Conservation (phyloP, 2,113 vertebrate species). For the Bombycilla garrulus region DNA sequence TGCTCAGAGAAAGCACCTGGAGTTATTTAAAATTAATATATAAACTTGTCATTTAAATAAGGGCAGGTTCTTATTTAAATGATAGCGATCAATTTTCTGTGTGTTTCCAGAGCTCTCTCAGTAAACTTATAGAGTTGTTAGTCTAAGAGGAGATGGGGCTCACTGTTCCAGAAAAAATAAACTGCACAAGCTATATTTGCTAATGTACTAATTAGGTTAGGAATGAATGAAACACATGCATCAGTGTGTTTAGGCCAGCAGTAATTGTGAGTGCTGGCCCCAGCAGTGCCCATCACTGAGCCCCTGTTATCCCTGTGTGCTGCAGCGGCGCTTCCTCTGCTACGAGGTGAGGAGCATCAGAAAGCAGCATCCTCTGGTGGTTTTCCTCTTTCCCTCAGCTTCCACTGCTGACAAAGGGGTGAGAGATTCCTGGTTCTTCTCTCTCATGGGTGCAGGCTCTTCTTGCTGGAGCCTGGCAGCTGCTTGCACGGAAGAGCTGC, state of each 20-base stretch:
- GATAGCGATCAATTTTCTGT: background rate
- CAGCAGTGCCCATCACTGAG: background rate
- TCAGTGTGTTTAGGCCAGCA: background rate
- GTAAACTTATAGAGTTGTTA: background rate
- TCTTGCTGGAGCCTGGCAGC: accelerated
- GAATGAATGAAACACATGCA: background rate
- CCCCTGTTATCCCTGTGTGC: accelerated
- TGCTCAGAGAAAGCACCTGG: slow-evolving; percentile 42
- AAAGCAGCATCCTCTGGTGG: slow-evolving; percentile 8
- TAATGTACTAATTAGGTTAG: background rate
- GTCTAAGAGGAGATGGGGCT: background rate
- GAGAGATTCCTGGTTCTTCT: background rate
- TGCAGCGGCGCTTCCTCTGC: background rate
- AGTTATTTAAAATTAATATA: slow-evolving; percentile 36
- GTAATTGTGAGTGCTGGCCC: background rate
- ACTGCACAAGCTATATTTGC: background rate
- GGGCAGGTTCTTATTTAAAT: background rate
- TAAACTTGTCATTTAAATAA: slow-evolving; percentile 11
- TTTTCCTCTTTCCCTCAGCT: slow-evolving; percentile 6
- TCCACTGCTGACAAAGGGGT: accelerated
- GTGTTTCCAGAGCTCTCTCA: background rate
- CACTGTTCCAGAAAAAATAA: background rate
- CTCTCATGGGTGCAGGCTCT: background rate
- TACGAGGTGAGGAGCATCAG: background rate
- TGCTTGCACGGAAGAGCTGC: background rate